These are phyloP conservation scores for Eristalis intricaria DNA, from an alignment of 2,888 invertebrate genomes.

Conservation along the genomic window DNA sequence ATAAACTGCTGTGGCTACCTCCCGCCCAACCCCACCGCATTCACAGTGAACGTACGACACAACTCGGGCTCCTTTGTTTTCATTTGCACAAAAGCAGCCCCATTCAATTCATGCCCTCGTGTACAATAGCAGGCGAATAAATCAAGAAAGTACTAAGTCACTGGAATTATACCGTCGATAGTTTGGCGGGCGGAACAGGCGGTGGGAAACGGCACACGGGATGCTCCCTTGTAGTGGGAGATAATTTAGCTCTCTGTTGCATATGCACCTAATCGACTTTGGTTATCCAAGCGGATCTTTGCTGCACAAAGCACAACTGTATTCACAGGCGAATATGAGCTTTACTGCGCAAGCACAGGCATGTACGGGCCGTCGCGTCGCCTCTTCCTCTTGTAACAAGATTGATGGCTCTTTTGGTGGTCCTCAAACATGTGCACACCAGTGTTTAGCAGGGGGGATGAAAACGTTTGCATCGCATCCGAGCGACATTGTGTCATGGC, in stretches of 20 bases:
- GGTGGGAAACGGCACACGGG: not conserved
- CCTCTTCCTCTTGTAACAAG: constrained; percentile 1
- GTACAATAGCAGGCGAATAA: constrained; percentile 29
- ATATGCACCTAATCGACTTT: constrained; percentile 39
- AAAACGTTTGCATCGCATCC: constrained; percentile 15
- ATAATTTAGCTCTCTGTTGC: constrained; percentile 27
- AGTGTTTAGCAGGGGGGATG: not conserved
- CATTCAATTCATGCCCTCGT: not conserved
- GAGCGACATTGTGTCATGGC: not conserved
- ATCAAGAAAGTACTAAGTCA: constrained; percentile 36
- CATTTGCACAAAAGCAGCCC: not conserved
- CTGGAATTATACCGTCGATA: constrained; percentile 38
- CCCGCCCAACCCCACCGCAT: not conserved
- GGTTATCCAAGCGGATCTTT: constrained; percentile 1
- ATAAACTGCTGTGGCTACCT: not conserved
- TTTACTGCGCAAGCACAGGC: not conserved
- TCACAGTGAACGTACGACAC: not conserved
- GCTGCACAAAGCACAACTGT: not conserved
- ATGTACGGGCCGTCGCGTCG: not conserved
- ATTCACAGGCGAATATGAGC: not conserved
- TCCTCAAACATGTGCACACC: constrained; percentile 9
- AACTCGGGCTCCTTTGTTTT: not conserved
- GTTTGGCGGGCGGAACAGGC: not conserved
- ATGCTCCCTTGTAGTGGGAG: constrained; percentile 2
- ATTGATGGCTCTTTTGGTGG: constrained; percentile 33